Evolutionary conservation across 2,888 invertebrate species (phyloP).

Genomic region (Agrotis segetum): DNA sequence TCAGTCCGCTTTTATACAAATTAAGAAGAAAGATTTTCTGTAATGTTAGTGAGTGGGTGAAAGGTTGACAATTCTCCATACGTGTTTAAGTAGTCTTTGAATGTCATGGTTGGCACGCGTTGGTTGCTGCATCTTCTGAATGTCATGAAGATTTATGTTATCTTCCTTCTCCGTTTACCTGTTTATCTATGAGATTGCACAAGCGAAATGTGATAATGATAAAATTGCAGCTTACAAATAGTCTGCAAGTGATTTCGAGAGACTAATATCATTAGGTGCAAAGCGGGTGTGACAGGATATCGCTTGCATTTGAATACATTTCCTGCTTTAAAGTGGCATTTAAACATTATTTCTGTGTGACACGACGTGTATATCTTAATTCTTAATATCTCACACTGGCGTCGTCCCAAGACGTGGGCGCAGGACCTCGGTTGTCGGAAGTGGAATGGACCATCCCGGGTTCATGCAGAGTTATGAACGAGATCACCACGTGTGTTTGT

Average conservation of each 20-base stretch:
- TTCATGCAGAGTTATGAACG: constrained; percentile 27
- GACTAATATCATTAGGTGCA: constrained; percentile 16
- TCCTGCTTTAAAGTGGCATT: constrained; percentile 47
- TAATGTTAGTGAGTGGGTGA: constrained; percentile 11
- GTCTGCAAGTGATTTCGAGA: constrained; percentile 24
- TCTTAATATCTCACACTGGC: constrained; percentile 32
- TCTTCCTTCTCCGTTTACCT: constrained; percentile 22
- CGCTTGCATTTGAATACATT: constrained; percentile 53
- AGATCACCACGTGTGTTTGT: constrained; percentile 48
- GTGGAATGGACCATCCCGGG: constrained; percentile 31
- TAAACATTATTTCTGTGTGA: constrained; percentile 40
- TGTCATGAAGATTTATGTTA: constrained; percentile 28
- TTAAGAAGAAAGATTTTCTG: constrained; percentile 29
- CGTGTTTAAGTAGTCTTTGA: constrained; percentile 16
- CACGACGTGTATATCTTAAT: constrained; percentile 30
- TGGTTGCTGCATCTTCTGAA: constrained; percentile 26
- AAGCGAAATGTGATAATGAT: constrained; percentile 35
- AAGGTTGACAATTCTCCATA: constrained; percentile 24
- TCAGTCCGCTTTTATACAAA: constrained; percentile 11
- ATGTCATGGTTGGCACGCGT: constrained; percentile 4
- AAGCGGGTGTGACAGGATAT: constrained; percentile 31
- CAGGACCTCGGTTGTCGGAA: constrained; percentile 56
- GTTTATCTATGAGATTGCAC: constrained; percentile 36
- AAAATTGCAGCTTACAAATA: constrained; percentile 22
- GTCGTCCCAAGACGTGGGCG: constrained; percentile 47